Base-by-base conservation (phyloP, 2,888 invertebrate species). In the Sinodicranocentrus sp. region DNA sequence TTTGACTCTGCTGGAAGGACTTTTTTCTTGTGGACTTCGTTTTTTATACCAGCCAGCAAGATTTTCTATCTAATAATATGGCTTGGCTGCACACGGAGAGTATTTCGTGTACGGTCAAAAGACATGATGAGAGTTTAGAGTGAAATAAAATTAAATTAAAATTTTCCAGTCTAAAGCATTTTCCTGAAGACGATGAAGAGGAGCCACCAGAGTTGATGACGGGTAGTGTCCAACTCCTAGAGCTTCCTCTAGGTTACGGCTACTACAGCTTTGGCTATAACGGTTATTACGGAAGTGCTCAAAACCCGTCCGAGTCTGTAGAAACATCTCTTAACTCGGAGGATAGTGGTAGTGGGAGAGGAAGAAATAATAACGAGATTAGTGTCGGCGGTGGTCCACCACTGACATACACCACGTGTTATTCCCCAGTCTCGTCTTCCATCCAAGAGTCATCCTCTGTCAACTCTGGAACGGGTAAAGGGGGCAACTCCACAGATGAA, bases 361-460 rank as follows among this genome's bases (percentile, higher is more conserved):
- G 72, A 13, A 82, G 43, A 43, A 82, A 76, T 76, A 77, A 77
- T 77, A 71, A 83, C 57, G 76, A 77, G 48, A 75, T 75, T 75
- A 63, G 61, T 71, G 82, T 21, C 33, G 52, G 33, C 28, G 75
- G 78, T 52, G 72, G 76, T 76, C 87, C 87, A 10, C 88, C 88
- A 8, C 73, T 85, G 21, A 88, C 88, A 33, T 88, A 88, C 25
- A 87, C 88, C 63, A 88, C 89, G 65, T 88, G 88, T 73, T 86
- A 87, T 70, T 87, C 89, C 23, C 88, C 87, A 8, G 72, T 89
- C 26, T 87, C 87, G 17, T 85, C 87, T 65, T 86, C 80, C 80
- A 80, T 80, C 13, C 82, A 82, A 39, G 82, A 82, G 75, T 72
- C 88, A 48, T 57, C 83, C 70, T 79, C 84, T 17, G 79, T 70